Base-by-base conservation (phyloP, 2,888 invertebrate species). In the Pterobdella sp. region DNA sequence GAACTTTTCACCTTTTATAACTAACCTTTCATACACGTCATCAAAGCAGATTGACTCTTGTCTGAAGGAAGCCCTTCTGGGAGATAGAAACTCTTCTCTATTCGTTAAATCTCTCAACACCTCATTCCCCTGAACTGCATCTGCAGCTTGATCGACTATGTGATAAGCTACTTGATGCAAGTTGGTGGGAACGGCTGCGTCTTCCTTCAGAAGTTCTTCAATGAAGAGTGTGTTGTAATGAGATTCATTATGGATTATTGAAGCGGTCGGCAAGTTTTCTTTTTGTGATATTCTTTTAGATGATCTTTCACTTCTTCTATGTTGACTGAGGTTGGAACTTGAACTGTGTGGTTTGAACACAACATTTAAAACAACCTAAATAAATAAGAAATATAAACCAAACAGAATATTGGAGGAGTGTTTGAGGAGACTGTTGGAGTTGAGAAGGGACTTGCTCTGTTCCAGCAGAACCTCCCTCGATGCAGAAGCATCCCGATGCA, bases 191-290 rank as follows among this genome's bases (percentile, higher is more conserved):
- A n/a, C 60, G 26, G 10, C n/a, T 4, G 60, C 60, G 60, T 56
- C 60, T 3, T 22, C 60, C n/a, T n/a, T 56, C n/a, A 56, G 60
- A 26, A 56, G 60, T 22, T 56, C n/a, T 4, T 56, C 60, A 26
- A 56, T 56, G 60, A 14, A 56, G 60, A 56, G n/a, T 3, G 60
- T 56, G n/a, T 56, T 56, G 60, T 56, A 56, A 26, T 56, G 60
- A 3, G 60, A 56, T 22, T 56, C 60, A 42, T 7, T 7, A 3
- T 56, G 60, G n/a, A 56, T 14, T 26, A n/a, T 18, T 26, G 60
- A 56, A 22, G 18, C 60, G n/a, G 18, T 26, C n/a, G 60, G 60
- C 14, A 56, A 3, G 60, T 56, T 56, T 26, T 56, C 60, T 26
- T 56, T 56, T 22, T n/a, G 4, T 4, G 18, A 26, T 3, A 22